Base-by-base conservation (phyloP, 2,113 vertebrate species). In the Hucho hucho region DNA sequence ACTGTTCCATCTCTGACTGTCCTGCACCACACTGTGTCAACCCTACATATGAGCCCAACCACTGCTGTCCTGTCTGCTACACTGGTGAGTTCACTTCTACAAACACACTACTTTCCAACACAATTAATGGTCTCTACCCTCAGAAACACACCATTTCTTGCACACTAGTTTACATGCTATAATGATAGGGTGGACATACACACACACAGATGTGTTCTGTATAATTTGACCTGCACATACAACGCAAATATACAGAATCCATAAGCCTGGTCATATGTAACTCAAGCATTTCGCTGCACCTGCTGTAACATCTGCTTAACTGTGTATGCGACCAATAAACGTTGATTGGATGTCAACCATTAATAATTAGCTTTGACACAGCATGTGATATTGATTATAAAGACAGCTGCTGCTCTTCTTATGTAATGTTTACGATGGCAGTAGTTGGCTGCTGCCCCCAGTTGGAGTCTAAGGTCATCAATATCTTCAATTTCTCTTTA, bases 21-120 rank as follows among this genome's bases (percentile, higher is more conserved):
- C 92, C 93, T 1, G 87, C 91, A 22, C 89, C 92, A 1, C 91
- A 94, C 82, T 94, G 93, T 32, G 93, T 94, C 58, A 87, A 94
- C 81, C 93, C 93, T 71, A 83, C 67, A 49, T 94, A 90, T 4
- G 93, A 94, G 69, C 79, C 92, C 73, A 87, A 91, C 86, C 92
- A 92, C 76, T 94, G 93, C 88, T 94, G 93, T 77, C 93, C 93
- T 28, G 79, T 94, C 76, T 94, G 93, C 81, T 93, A 85, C 77
- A 81, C 64, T 0, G 93, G 93, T 94, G 79, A 91, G 87, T 26
- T 12, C 12, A 46, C 25, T 6, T 37, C 14, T 58, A 24, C 29
- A 24, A 7, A n/a, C 28, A 22, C 58, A 16, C 5, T 6, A 25
- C 13, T 18, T 53, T 53, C 4, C 37, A 18, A 25, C 12, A 25